These are phyloP conservation scores for Drosophila tani DNA, from an alignment of 1,140 invertebrate species.

Conservation along the genomic window DNA sequence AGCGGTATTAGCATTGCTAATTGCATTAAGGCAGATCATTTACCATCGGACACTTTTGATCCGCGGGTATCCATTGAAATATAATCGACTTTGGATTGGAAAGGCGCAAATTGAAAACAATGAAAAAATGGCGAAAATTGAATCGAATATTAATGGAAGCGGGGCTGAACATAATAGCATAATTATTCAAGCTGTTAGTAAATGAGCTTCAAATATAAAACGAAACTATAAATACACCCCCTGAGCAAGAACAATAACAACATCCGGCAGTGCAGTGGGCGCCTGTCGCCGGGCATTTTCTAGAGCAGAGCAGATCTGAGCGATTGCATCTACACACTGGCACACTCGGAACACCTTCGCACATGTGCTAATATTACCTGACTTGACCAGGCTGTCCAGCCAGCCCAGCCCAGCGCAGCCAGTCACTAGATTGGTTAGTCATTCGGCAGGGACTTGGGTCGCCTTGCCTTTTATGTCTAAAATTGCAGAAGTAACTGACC, in stretches of 20 bases:
- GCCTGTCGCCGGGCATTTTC: slow-evolving; percentile 71
- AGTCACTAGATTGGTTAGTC: slow-evolving; percentile 43
- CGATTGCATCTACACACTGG: slow-evolving; percentile 68
- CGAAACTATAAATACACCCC: slow-evolving; percentile 17
- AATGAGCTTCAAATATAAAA: slow-evolving; percentile 19
- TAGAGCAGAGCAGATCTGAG: slow-evolving; percentile 84
- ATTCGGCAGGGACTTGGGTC: slow-evolving; percentile 38
- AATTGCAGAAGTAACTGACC: slow-evolving; percentile 82
- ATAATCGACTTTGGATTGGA: slow-evolving; percentile 50
- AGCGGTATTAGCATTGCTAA: slow-evolving; percentile 72
- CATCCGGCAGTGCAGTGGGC: slow-evolving; percentile 80
- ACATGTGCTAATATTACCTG: slow-evolving; percentile 78
- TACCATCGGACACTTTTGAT: slow-evolving; percentile 54
- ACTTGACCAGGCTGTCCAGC: slow-evolving; percentile 33
- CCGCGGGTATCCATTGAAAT: slow-evolving; percentile 43
- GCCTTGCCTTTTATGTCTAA: slow-evolving; percentile 83
- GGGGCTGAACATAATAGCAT: slow-evolving; percentile 57
- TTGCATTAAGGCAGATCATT: slow-evolving; percentile 63
- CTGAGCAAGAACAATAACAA: slow-evolving; percentile 55
- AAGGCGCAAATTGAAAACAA: slow-evolving; percentile 72
- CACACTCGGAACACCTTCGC: slow-evolving; percentile 78
- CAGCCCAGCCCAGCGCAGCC: slow-evolving; percentile 19
- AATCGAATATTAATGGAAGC: slow-evolving; percentile 33
- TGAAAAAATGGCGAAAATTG: slow-evolving; percentile 41
- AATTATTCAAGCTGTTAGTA: slow-evolving; percentile 55